Conservation (phyloP, 2,797 vertebrate genomes). For the Limosa lapponica region DNA sequence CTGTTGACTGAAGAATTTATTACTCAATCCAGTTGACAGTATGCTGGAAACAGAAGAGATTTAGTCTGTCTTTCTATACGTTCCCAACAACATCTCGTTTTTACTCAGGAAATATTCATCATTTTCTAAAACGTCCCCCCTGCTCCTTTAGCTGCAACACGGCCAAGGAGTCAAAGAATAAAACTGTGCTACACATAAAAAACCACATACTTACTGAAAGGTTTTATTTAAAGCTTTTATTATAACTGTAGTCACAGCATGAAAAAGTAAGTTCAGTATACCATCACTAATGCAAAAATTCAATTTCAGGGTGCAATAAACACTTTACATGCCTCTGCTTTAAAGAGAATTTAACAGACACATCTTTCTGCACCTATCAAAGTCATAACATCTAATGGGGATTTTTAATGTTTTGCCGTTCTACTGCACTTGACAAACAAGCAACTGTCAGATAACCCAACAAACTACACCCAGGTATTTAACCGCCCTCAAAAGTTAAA, state of each 20-base stretch:
- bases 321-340: background rate
- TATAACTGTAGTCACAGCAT: background rate
- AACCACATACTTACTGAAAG: background rate
- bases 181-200: background rate
- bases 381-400: background rate
- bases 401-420: background rate
- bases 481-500: background rate
- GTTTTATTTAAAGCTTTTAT: slow-evolving; percentile 36
- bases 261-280: background rate
- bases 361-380: background rate
- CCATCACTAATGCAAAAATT: slow-evolving; percentile 5
- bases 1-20: slow-evolving; percentile 68
- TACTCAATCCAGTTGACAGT: slow-evolving; percentile 43
- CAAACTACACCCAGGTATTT: background rate
- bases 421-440: background rate
- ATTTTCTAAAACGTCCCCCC: background rate
- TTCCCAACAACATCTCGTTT: slow-evolving; percentile 33
- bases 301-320: background rate
- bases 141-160: background rate
- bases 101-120: slow-evolving; percentile 41
- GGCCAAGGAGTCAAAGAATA: background rate
- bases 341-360: background rate
- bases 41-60: slow-evolving; percentile 53
- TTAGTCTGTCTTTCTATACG: slow-evolving; percentile 44
- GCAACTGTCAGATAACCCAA: background rate